These are phyloP conservation scores for Lithophane socia DNA, from an alignment of 2,888 invertebrate species.

Conservation along the genomic window DNA sequence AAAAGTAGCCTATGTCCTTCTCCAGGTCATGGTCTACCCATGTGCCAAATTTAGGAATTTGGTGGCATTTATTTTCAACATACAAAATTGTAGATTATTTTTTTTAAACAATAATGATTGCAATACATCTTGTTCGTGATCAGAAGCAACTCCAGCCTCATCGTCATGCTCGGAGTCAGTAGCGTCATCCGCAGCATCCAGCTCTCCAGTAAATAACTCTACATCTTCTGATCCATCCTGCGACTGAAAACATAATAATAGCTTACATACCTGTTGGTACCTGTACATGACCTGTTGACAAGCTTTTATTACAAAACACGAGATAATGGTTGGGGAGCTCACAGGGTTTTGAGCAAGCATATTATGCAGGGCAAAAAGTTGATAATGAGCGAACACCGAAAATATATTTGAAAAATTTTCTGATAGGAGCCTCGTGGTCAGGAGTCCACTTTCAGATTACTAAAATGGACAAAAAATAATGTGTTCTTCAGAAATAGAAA, in stretches of 20 bases:
- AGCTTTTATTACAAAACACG: not conserved
- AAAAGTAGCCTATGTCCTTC: no score
- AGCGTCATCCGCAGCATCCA: constrained; percentile 77
- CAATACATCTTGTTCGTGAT: constrained; percentile 85
- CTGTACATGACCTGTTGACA: not conserved
- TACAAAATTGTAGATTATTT: not conserved
- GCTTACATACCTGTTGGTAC: not conserved
- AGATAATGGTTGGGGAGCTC: not conserved
- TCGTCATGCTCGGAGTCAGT: constrained; percentile 86
- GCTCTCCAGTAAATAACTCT: constrained; percentile 75
- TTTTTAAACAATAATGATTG: not conserved
- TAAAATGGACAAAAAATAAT: no score
- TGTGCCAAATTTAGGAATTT: not conserved
- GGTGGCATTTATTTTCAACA: not conserved
- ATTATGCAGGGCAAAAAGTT: no score
- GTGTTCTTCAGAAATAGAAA: no score
- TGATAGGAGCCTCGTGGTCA: no score
- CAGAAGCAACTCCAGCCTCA: constrained; percentile 82
- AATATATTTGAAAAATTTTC: no score
- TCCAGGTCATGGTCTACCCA: no score
- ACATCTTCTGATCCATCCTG: constrained; percentile 68
- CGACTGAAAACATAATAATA: constrained; percentile 51
- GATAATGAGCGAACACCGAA: no score
- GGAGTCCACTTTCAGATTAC: no score
- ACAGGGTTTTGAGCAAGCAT: no score